Conservation (phyloP, 2,888 invertebrate species). For the Drosophila heteroneura region DNA sequence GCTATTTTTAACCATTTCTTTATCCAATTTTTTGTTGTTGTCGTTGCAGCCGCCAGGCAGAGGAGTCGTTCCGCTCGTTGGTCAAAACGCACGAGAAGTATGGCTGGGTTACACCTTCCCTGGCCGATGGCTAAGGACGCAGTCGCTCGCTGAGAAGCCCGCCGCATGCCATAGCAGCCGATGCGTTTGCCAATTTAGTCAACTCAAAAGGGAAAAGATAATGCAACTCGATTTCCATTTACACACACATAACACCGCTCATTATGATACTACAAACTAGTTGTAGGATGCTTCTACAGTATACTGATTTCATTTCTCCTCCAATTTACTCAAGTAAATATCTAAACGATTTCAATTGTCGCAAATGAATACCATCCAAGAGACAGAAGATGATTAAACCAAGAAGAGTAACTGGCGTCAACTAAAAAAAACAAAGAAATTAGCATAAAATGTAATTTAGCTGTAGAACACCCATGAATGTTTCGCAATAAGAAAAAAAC, state of each 20-base stretch:
- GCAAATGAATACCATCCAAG: slow-evolving; percentile 72
- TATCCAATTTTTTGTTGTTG: background rate
- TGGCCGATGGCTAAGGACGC: slow-evolving; percentile 91
- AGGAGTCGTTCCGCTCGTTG: slow-evolving; percentile 94
- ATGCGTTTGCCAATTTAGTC: slow-evolving; percentile 75
- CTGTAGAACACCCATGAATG: slow-evolving; percentile 57
- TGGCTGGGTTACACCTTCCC: slow-evolving; percentile 95
- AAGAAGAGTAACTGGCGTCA: slow-evolving; percentile 45
- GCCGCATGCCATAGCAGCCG: slow-evolving; percentile 62
- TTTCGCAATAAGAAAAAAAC: slow-evolving; percentile 11
- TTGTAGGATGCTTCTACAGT: slow-evolving; percentile 57
- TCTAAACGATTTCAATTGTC: slow-evolving; percentile 74
- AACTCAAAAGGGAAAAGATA: slow-evolving; percentile 28
- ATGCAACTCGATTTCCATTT: slow-evolving; percentile 56
- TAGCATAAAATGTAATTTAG: slow-evolving; percentile 74
- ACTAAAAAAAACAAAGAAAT: slow-evolving; percentile 55
- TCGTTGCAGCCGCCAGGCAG: slow-evolving; percentile 89
- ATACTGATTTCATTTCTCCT: slow-evolving; percentile 28
- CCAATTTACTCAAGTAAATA: slow-evolving; percentile 44
- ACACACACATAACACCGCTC: slow-evolving; percentile 44
- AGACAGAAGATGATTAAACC: slow-evolving; percentile 17
- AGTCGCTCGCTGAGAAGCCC: slow-evolving; percentile 27
- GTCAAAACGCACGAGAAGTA: slow-evolving; percentile 96
- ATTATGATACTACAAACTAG: slow-evolving; percentile 55
- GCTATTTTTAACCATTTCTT: background rate